Base-by-base conservation (phyloP, 1,140 invertebrate species). In the Tetragnatha versicolor region DNA sequence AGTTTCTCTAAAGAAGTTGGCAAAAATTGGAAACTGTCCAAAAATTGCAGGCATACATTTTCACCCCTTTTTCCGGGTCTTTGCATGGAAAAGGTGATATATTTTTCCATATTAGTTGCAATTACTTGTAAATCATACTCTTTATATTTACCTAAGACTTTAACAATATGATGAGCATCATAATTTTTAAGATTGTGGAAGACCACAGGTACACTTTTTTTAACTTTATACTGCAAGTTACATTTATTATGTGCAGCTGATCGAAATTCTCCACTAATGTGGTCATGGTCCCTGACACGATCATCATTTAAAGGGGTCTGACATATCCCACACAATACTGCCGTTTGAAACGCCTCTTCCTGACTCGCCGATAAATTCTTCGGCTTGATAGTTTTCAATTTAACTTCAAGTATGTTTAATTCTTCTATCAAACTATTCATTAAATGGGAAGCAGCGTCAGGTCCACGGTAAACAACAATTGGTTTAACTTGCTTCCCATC, bases 171-270 rank as follows among this genome's bases (percentile, higher is more conserved):
- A 31, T 72, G 69, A 0, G 29, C 69, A 17, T 72, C 51, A 25
- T 35, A 72, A 58, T 47, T 7, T 22, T 39, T 37, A 4, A 77
- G 29, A 53, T 77, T 77, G 37, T 77, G 73, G 9, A 63, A 53
- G 14, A 65, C 22, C 10, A 63, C 39, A 20, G 55, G 58, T 22
- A 65, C 45, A 6, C 12, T 7, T 27, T 60, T 60, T 4, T 22
- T 37, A 12, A 39, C 3, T 22, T 22, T 10, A 20, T 51, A 65
- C n/a, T 49, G 17, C 14, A 77, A 25, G 22, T 77, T 77, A 37
- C 37, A 77, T 20, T 7, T 3, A 65, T 77, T 77, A 37, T 77
- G 73, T 1, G 39, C 3, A 22, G 42, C 73, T 33, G 45, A 42
- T 3, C 73, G 25, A 22, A 33, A 77, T 20, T 20, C 1, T 12